Conservation (phyloP, 2,113 vertebrate genomes). For the Silurus meridionalis region DNA sequence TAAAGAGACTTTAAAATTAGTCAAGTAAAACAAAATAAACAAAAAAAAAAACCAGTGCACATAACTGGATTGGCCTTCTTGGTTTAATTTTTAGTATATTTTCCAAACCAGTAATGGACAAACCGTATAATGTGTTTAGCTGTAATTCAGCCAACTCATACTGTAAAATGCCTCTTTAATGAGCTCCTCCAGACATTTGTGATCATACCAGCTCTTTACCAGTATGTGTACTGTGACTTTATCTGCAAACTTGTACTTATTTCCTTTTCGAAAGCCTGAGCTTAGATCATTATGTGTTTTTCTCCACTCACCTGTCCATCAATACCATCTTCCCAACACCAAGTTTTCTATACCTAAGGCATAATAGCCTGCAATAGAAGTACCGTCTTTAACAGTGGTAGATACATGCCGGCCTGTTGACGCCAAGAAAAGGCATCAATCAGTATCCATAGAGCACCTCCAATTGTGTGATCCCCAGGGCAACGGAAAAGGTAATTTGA, state of each 20-base stretch:
- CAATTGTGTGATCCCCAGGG: conserved; percentile 71
- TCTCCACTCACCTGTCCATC: conserved; percentile 37
- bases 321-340: conserved; percentile 52
- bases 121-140: not conserved
- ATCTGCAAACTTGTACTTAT: conserved; percentile 33
- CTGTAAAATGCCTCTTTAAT: not conserved
- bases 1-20: not conserved
- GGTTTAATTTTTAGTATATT: not conserved
- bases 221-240: not conserved
- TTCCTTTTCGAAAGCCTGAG: conserved; percentile 27
- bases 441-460: conserved; percentile 74
- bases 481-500: conserved; percentile 74
- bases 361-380: conserved; percentile 51
- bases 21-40: no score
- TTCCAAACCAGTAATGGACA: not conserved
- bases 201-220: not conserved
- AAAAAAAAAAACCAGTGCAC: not conserved
- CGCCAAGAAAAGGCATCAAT: conserved; percentile 67
- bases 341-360: conserved; percentile 57
- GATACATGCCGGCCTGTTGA: conserved; percentile 46
- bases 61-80: not conserved
- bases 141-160: not conserved
- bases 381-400: conserved; percentile 46
- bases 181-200: not conserved
- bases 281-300: conserved; percentile 32